phyloP scores from a whole-genome alignment of 2,113 vertebrate genomes.

The Notarius quadriscutis region DNA sequence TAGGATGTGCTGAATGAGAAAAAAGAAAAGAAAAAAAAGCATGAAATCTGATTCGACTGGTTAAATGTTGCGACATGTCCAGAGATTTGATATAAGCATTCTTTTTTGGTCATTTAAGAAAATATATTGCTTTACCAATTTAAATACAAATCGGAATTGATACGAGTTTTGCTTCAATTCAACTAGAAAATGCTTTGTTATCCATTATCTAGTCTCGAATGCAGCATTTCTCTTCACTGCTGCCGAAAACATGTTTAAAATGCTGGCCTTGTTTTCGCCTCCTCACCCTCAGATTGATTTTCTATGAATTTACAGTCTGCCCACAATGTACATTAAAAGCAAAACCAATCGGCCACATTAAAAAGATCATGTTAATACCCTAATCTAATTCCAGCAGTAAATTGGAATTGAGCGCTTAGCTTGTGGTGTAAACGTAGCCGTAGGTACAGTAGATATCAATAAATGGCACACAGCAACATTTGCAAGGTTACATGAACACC shows the following conservation, averaged over 20 bases:
- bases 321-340: background rate
- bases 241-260: background rate
- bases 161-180: background rate
- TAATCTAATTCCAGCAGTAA: background rate
- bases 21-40: background rate
- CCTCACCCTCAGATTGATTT: background rate
- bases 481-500: background rate
- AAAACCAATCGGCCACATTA: background rate
- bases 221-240: background rate
- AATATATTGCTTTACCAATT: background rate
- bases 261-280: background rate
- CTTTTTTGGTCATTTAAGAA: background rate
- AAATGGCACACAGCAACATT: background rate
- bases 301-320: background rate
- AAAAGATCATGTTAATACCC: background rate
- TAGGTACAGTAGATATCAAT: background rate
- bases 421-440: background rate
- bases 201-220: background rate
- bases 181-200: background rate
- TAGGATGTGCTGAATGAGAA: background rate
- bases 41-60: background rate
- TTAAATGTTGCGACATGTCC: background rate
- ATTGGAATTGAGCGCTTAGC: background rate
- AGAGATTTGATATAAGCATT: background rate
- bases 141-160: background rate